Conservation (phyloP, 1,140 invertebrate species). For the Euura lappo region DNA sequence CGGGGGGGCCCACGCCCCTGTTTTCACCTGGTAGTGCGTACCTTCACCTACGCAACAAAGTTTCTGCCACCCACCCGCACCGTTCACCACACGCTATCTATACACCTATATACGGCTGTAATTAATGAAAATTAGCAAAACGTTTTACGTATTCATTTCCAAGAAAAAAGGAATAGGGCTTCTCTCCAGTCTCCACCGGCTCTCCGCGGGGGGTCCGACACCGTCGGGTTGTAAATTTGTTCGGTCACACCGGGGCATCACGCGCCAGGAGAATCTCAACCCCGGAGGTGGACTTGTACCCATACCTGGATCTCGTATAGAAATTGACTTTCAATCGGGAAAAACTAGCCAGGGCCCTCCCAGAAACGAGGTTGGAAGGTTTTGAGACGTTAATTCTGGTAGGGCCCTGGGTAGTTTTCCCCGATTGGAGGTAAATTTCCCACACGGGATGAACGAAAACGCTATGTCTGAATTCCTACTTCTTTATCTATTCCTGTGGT, state of each 20-base stretch:
- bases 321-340: no score
- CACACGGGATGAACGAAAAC: no score
- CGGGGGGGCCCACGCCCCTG: not conserved
- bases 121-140: no score
- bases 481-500: no score
- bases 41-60: not conserved
- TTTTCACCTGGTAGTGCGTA: not conserved
- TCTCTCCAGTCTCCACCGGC: not conserved
- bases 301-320: no score
- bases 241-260: conserved; percentile 37
- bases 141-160: no score
- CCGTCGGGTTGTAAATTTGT: conserved; percentile 48
- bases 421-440: not conserved
- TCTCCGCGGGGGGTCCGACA: conserved; percentile 34
- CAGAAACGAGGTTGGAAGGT: conserved; percentile 22
- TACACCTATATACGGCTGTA: no score
- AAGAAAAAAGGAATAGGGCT: conserved; percentile 1
- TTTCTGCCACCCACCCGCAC: conserved; percentile 1
- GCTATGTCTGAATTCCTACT: no score
- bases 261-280: no score
- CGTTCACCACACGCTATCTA: not conserved
- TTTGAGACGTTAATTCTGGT: not conserved
- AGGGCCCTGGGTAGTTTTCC: conserved; percentile 25
- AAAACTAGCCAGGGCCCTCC: no score
- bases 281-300: no score